Base-by-base conservation (phyloP, 2,888 invertebrate species). In the Tenthredo distinguenda region DNA sequence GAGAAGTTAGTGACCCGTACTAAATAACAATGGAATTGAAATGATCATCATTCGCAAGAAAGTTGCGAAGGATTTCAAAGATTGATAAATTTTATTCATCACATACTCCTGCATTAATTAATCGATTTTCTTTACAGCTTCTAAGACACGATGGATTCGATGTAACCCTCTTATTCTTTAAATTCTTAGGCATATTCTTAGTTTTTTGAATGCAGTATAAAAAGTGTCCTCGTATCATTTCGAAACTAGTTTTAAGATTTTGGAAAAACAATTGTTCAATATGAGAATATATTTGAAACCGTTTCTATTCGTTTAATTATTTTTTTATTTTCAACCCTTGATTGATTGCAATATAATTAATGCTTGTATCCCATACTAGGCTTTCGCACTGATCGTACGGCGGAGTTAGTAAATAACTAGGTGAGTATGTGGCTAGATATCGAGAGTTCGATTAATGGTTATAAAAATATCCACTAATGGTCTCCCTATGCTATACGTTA, bases 1-100 rank as follows among this genome's bases (percentile, higher is more conserved):
- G 74, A 74, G 43, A 74, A 43, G 40, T 74, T 74, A 43, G 40
- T 43, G 74, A 74, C 40, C 43, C 40, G 7, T 68, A 43, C 40
- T 43, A 26, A 43, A 40, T 43, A 74, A 68, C 31, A 34, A 68
- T 34, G 31, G 68, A 34, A 68, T 68, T 68, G 34, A 68, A 68
- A 68, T 34, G 26, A 31, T 62, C 9, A 26, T 55, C 12, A 26
- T 62, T 62, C 26, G 21, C 21, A 62, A 62, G 62, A 62, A 62
- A 26, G 26, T 62, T 62, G 10, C 12, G 6, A 10, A 34, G 18
- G 68, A 68, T 68, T 68, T 34, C 18, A 18, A 68, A 18, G 15
- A 34, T 34, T 15, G 15, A 47, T 47, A 47, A 47, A 26, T 26
- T 26, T 26, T 26, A 26, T 26, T 1, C 26, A 26, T 26, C 26